Base-by-base conservation (phyloP, 1,140 invertebrate species). In the Ostrea edulis region DNA sequence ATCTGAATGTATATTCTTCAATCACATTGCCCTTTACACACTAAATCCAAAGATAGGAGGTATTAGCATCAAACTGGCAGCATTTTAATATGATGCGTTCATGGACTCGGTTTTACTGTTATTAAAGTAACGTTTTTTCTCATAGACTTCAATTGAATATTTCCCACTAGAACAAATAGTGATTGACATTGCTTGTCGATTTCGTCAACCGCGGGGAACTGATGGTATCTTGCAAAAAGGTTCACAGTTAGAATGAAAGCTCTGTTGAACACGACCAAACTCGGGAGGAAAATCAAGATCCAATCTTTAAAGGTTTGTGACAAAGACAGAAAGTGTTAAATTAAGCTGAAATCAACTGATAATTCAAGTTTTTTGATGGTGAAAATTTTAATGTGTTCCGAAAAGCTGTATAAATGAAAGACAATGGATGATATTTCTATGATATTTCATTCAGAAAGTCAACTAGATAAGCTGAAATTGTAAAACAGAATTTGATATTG, bases 101-200 rank as follows among this genome's bases (percentile, higher is more conserved):
- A 5, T 2, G 35, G 35, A 2, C 35, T 44, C 5, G n/a, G n/a
- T n/a, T n/a, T n/a, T n/a, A n/a, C n/a, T n/a, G n/a, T n/a, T n/a
- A n/a, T 62, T 20, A 17, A 62, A 62, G 55, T n/a, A 17, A 62
- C n/a, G 55, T 62, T 62, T 62, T n/a, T 77, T 77, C 9, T 25
- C 68, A 77, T 29, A 14, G 25, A 77, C 68, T 77, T 22, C 22
- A 25, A 29, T 14, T 77, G 68, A 77, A 9, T 77, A 20, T 77
- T 77, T 77, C 68, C 68, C 68, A 29, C 68, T 29, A 77, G 68
- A 77, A 7, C 29, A 77, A 77, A 58, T 20, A 62, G 55, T 77
- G 68, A 77, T 77, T 77, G 68, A 77, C 68, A 77, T 77, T 29
- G 25, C 68, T 77, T 77, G 68, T 77, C 68, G 68, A 77, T 29